Percentiles rank a stretch among this genome's conserved stretches.
Evolutionary conservation across 2,888 invertebrate genomes (phyloP).

Genomic region (Tuberolachnus salignus): DNA sequence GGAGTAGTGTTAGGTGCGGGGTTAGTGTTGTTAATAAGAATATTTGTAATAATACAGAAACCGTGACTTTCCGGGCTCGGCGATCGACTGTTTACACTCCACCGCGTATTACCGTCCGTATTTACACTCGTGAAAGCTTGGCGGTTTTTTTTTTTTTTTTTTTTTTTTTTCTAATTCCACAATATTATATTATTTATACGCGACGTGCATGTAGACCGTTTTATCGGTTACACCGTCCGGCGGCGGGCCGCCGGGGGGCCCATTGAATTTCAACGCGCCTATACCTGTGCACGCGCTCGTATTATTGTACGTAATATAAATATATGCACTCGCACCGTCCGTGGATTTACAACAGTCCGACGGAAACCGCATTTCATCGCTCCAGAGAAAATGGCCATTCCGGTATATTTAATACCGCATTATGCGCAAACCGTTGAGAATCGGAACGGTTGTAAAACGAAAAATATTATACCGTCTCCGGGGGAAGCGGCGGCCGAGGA

Average conservation of each 20-base stretch:
- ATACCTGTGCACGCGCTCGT: not conserved
- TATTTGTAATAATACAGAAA: not conserved
- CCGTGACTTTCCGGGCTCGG: not conserved
- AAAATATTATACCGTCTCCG: not conserved
- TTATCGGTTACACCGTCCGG: not conserved
- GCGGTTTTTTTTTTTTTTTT: not conserved
- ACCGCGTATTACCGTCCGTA: not conserved
- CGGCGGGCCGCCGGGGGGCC: not conserved
- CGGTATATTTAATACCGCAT: not conserved
- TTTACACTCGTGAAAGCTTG: not conserved
- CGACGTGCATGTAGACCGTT: not conserved
- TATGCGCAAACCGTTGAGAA: too few species aligned
- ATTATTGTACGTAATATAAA: too few species aligned
- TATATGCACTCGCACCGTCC: too few species aligned
- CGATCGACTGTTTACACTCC: not conserved
- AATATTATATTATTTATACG: too few species aligned
- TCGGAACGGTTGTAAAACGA: not conserved
- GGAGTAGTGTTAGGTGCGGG: too few species aligned
- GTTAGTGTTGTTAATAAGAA: too few species aligned
- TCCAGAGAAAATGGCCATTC: not conserved
- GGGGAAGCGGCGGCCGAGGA: not conserved
- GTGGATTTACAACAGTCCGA: conserved; percentile 1
- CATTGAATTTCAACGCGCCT: conserved; percentile 10
- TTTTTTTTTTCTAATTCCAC: too few species aligned
- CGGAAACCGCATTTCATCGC: conserved; percentile 18